phyloP scores from a whole-genome alignment of 2,113 vertebrate genomes.

The Clarias batrachus region DNA sequence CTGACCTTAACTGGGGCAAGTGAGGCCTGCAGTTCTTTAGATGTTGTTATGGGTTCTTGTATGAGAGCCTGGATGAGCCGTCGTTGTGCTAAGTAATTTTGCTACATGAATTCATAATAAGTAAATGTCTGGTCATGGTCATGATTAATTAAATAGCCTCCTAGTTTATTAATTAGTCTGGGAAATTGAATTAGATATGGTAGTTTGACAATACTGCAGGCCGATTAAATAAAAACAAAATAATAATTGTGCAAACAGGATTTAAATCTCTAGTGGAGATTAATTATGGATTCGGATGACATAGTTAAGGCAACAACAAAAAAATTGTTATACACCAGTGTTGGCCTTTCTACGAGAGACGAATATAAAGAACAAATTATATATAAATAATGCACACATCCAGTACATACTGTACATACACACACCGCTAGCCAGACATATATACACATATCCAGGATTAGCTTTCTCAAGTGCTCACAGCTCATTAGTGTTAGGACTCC shows the following conservation, averaged over 20 bases:
- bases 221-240: neutral
- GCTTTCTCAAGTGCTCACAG: constrained; percentile 6
- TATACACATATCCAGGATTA: neutral
- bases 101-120: neutral
- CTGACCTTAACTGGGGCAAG: too few relatives aligned
- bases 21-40: too few relatives aligned
- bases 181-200: neutral
- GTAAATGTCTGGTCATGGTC: neutral
- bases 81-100: too few relatives aligned
- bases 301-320: neutral
- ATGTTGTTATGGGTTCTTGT: too few relatives aligned
- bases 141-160: neutral
- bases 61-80: too few relatives aligned
- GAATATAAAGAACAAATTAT: too few relatives aligned
- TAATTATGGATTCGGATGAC: neutral
- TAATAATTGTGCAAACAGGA: neutral
- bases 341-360: neutral
- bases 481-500: constrained; percentile 26
- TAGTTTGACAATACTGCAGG: neutral
- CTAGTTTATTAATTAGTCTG: neutral
- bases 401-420: neutral
- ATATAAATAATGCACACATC: neutral
- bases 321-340: too few relatives aligned
- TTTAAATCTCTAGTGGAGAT: neutral
- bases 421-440: neutral